A percentile compares a stretch with the other conserved stretches of the same genome.
Conservation (phyloP, 2,888 invertebrate genomes). For the Oligia strigilis region DNA sequence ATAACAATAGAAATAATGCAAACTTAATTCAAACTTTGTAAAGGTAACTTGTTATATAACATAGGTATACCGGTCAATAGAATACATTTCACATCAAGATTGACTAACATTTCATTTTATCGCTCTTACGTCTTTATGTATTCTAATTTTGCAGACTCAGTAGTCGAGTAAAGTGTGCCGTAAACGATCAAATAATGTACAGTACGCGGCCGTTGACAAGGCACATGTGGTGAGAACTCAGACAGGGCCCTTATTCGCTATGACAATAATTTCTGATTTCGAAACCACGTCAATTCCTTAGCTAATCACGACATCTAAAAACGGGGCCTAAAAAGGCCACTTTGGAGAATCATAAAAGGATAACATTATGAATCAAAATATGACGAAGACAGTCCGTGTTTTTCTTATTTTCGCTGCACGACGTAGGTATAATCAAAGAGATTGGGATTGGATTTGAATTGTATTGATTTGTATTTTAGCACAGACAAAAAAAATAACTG, state of each 20-base stretch:
- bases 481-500: too few species aligned
- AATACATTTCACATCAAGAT: background rate
- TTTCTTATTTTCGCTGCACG: too few species aligned
- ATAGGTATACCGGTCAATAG: slow-evolving; percentile 2
- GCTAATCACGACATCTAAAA: background rate
- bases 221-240: background rate
- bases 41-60: slow-evolving; percentile 3
- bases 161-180: background rate
- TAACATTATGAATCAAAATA: too few species aligned
- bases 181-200: slow-evolving; percentile 11
- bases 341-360: too few species aligned
- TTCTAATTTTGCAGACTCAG: background rate
- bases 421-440: too few species aligned
- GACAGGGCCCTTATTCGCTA: background rate
- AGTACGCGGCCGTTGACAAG: background rate
- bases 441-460: too few species aligned
- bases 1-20: background rate
- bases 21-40: background rate
- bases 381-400: too few species aligned
- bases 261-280: background rate
- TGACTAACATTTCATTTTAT: background rate
- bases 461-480: too few species aligned
- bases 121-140: background rate
- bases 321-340: too few species aligned
- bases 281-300: background rate